Conservation (phyloP, 2,797 vertebrate genomes). For the Phyllotis vaccarum region DNA sequence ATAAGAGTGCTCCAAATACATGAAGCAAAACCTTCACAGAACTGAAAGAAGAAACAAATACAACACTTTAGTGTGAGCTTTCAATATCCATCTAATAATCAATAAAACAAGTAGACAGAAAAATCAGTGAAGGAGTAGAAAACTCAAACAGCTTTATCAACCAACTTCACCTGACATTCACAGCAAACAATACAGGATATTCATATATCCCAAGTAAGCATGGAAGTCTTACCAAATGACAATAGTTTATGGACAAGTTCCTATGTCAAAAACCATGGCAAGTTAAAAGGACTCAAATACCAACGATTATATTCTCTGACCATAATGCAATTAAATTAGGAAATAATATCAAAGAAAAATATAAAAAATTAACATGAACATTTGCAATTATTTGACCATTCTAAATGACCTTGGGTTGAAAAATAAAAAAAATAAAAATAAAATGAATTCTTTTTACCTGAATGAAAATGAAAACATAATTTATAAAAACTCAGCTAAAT, state of each 20-base stretch:
- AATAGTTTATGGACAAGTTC: neutral
- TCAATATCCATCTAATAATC: constrained; percentile 10
- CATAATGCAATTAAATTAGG: constrained; percentile 38
- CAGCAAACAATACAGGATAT: neutral
- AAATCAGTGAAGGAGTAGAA: constrained; percentile 50
- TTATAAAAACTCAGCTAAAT: constrained; percentile 5
- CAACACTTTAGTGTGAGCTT: constrained; percentile 39
- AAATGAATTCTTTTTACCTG: neutral
- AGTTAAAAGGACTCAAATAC: constrained; percentile 43
- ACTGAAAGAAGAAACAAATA: constrained; percentile 42
- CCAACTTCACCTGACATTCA: constrained; percentile 19
- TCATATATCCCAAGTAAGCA: neutral
- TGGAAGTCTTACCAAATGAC: constrained; percentile 10
- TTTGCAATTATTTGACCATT: constrained; percentile 27
- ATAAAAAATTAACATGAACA: constrained; percentile 27
- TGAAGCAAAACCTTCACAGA: constrained; percentile 29
- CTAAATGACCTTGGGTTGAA: constrained; percentile 33
- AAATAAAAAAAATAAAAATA: constrained; percentile 32
- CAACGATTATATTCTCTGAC: neutral
- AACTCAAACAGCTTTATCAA: constrained; percentile 4
- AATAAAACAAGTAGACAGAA: constrained; percentile 8
- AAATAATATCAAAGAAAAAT: constrained; percentile 49
- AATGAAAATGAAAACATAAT: constrained; percentile 53
- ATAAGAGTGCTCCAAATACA: constrained; percentile 31
- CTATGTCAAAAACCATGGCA: neutral